Conservation (phyloP, 2,888 invertebrate species). For the Drosophila ochracea region DNA sequence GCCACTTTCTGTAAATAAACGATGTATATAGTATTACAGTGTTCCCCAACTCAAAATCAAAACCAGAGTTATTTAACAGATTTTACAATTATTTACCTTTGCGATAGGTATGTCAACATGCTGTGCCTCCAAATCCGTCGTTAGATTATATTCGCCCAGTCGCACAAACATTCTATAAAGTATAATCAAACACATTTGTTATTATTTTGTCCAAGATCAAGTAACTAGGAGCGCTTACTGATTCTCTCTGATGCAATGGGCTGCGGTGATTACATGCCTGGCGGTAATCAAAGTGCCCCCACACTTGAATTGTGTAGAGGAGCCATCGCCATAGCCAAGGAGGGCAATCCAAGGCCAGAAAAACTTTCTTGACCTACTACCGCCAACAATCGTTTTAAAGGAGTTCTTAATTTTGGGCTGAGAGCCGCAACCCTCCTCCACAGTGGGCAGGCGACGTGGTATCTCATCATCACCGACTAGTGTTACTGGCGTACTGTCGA, state of each 20-base stretch:
- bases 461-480: constrained; percentile 53
- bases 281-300: constrained; percentile 86
- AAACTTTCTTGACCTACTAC: constrained; percentile 88
- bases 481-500: constrained; percentile 17
- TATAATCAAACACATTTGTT: background rate
- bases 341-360: constrained; percentile 93
- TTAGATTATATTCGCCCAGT: constrained; percentile 91
- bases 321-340: constrained; percentile 88
- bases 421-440: constrained; percentile 88
- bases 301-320: constrained; percentile 82
- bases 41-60: background rate
- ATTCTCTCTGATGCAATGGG: constrained; percentile 81
- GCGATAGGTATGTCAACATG: constrained; percentile 88
- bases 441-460: constrained; percentile 76
- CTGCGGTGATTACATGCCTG: constrained; percentile 89
- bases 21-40: background rate
- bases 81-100: constrained; percentile 65
- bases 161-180: constrained; percentile 86
- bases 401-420: constrained; percentile 84
- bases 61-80: background rate
- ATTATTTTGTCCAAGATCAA: background rate
- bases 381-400: constrained; percentile 86
- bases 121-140: constrained; percentile 87
- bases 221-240: constrained; percentile 69
- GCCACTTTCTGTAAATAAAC: constrained; percentile 53